Conservation (phyloP, 2,113 vertebrate genomes). For the Apteryx mantelli region DNA sequence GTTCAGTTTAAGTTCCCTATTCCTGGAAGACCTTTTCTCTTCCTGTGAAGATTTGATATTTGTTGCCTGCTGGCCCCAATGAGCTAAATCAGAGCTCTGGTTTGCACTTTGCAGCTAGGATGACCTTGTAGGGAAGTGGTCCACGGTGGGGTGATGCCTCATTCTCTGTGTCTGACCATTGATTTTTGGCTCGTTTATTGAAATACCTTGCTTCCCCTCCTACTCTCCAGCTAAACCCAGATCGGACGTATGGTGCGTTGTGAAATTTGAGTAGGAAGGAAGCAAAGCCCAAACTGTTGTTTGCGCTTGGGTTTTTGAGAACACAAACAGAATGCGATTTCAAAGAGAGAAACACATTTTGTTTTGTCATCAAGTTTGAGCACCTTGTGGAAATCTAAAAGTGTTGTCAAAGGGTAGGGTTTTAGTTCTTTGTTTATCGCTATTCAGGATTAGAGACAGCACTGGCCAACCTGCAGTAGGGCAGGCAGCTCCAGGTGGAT, state of each 20-base stretch:
- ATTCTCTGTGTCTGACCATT: neutral
- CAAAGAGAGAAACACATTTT: neutral
- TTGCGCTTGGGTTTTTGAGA: neutral
- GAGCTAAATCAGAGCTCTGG: neutral
- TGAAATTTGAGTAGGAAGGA: neutral
- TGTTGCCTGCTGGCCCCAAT: neutral
- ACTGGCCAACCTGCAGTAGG: accelerated
- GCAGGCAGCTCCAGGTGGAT: neutral
- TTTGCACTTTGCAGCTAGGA: neutral
- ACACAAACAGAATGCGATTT: neutral
- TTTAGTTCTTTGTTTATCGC: neutral
- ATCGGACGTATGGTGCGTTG: accelerated
- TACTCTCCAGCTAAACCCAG: accelerated
- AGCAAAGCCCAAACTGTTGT: neutral
- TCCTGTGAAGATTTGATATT: neutral
- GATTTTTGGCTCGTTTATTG: neutral
- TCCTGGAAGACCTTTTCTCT: neutral
- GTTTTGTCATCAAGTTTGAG: neutral
- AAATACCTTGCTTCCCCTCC: neutral
- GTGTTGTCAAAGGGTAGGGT: neutral
- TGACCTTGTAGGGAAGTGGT: neutral
- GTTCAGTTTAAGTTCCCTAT: neutral
- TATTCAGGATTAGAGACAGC: accelerated
- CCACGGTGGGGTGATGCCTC: accelerated
- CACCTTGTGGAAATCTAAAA: neutral